These are phyloP conservation scores for Phataginus tetradactyla DNA, from an alignment of 2,797 vertebrate genomes.

Conservation along the genomic window DNA sequence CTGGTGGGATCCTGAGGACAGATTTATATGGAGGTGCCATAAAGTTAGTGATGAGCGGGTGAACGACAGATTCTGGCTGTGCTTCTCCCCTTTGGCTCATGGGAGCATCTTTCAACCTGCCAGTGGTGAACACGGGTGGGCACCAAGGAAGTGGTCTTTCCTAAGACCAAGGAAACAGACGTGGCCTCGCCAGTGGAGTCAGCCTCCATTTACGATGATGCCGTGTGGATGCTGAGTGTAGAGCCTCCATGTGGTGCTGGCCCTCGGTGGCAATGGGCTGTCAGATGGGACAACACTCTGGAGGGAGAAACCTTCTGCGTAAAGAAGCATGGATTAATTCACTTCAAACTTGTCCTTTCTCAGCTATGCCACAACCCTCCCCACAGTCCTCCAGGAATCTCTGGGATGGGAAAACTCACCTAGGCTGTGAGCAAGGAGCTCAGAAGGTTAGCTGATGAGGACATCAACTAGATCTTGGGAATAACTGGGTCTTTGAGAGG, in stretches of 20 bases:
- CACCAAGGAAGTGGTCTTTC: too few species aligned
- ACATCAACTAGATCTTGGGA: background rate
- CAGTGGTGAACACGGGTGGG: background rate
- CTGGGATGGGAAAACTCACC: background rate
- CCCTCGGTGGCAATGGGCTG: background rate
- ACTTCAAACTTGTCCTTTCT: background rate
- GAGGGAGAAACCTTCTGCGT: background rate
- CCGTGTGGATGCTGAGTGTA: background rate
- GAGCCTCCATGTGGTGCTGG: background rate
- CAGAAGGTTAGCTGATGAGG: background rate
- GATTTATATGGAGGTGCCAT: background rate
- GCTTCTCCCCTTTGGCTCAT: background rate
- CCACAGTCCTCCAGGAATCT: background rate
- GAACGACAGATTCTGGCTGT: background rate
- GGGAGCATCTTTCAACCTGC: background rate
- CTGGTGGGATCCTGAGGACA: background rate
- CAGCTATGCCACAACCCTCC: background rate
- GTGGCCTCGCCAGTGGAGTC: background rate
- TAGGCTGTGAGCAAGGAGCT: background rate
- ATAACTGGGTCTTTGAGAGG: background rate
- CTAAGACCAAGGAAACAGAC: background rate
- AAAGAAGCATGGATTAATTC: background rate
- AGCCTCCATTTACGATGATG: background rate
- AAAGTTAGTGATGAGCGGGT: background rate
- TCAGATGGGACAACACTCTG: background rate